These are phyloP conservation scores for Pammene aurita DNA, from an alignment of 2,888 invertebrate genomes.

Conservation along the genomic window DNA sequence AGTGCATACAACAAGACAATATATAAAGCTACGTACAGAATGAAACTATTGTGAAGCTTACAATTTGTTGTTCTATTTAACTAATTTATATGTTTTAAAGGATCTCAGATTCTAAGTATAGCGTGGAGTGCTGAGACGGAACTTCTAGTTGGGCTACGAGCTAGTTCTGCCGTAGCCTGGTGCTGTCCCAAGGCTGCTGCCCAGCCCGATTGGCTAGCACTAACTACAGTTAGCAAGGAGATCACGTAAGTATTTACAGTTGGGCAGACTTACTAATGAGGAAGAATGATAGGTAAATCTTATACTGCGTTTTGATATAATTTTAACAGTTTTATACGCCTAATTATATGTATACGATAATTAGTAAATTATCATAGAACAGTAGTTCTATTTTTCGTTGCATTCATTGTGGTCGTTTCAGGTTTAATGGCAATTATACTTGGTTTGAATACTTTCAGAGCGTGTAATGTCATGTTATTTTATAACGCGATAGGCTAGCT, in stretches of 20 bases:
- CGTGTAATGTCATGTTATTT: constrained; percentile 31
- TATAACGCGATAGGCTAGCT: constrained; percentile 5
- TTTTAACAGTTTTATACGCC: neutral
- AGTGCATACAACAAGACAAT: too few species aligned
- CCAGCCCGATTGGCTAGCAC: constrained; percentile 71
- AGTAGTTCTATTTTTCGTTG: neutral
- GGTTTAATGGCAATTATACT: constrained; percentile 6
- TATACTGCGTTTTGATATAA: too few species aligned
- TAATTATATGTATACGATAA: too few species aligned
- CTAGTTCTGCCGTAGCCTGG: constrained; percentile 75
- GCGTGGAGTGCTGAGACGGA: constrained; percentile 78
- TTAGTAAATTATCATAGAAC: too few species aligned
- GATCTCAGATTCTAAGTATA: constrained; percentile 75
- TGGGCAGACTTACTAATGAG: too few species aligned
- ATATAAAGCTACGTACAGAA: too few species aligned
- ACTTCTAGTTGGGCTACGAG: constrained; percentile 72
- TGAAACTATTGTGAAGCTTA: too few species aligned
- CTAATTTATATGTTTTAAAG: constrained; percentile 48
- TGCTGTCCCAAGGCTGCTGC: constrained; percentile 73
- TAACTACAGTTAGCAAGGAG: constrained; percentile 75
- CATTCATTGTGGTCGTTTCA: constrained; percentile 15
- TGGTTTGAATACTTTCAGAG: constrained; percentile 5
- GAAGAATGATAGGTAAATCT: too few species aligned
- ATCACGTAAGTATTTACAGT: constrained; percentile 58
- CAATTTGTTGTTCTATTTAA: too few species aligned